Evolutionary conservation across 2,797 vertebrate species (phyloP).

Genomic region (Cyclura pinguis): DNA sequence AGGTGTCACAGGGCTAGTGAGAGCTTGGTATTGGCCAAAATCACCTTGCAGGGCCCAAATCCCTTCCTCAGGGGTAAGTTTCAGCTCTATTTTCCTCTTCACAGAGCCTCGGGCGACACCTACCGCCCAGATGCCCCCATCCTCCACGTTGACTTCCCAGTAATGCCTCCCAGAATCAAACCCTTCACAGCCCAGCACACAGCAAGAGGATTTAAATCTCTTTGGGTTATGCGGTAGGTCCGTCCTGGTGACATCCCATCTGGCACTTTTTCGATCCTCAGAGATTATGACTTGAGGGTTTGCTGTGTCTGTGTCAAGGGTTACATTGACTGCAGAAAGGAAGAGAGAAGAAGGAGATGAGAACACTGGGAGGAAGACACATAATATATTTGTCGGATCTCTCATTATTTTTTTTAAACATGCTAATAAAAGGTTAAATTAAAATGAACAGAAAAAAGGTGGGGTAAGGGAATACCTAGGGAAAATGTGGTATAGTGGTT

Average conservation of each 20-base stretch:
- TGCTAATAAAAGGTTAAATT: too few species aligned
- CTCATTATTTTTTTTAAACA: not conserved
- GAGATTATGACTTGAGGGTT: constrained; percentile 46
- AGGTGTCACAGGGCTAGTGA: constrained; percentile 29
- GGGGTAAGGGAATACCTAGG: too few species aligned
- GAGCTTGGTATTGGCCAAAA: constrained; percentile 16
- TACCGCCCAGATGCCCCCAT: constrained; percentile 9
- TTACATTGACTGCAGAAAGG: constrained; percentile 27
- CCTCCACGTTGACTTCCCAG: constrained; percentile 27
- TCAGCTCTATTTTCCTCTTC: constrained; percentile 10
- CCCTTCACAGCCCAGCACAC: constrained; percentile 11
- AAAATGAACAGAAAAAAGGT: too few species aligned
- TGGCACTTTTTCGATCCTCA: constrained; percentile 28
- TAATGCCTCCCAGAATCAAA: constrained; percentile 2
- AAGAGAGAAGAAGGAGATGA: not conserved
- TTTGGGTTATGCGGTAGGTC: not conserved
- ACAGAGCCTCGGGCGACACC: constrained; percentile 17
- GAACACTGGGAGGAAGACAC: not conserved
- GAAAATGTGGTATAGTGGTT: too few species aligned
- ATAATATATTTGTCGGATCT: not conserved
- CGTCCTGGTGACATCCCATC: constrained; percentile 2
- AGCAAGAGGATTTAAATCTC: constrained; percentile 8
- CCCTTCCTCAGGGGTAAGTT: constrained; percentile 16
- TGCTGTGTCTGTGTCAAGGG: constrained; percentile 39
- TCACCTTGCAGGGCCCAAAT: constrained; percentile 39